Evolutionary conservation across 1,140 invertebrate species (phyloP).

Genomic region (Lepidostoma basale): DNA sequence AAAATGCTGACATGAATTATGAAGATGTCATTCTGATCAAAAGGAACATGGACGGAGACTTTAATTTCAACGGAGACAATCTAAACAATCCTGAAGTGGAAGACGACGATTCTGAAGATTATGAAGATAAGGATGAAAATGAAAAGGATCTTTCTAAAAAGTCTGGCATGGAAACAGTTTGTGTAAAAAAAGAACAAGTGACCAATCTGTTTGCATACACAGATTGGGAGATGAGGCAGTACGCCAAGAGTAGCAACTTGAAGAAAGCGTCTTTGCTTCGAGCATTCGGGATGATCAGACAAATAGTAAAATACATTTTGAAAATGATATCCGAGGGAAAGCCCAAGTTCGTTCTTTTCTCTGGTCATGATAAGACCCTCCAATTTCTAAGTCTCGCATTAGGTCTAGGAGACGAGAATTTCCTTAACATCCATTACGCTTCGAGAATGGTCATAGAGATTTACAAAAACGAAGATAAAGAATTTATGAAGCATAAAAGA

Average conservation of each 20-base stretch:
- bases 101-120: conserved; percentile 56
- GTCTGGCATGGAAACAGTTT: conserved; percentile 59
- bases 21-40: conserved; percentile 60
- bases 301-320: conserved; percentile 79
- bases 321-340: conserved; percentile 77
- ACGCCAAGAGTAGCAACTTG: conserved; percentile 68
- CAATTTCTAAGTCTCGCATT: conserved; percentile 81
- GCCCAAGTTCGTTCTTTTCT: conserved; percentile 84
- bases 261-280: conserved; percentile 71
- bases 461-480: conserved; percentile 64
- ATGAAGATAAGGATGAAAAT: conserved; percentile 53
- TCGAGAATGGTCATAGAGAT: conserved; percentile 86
- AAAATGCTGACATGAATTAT: conserved; percentile 57
- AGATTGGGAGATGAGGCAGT: conserved; percentile 74
- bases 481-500: conserved; percentile 61
- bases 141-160: conserved; percentile 39
- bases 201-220: conserved; percentile 75
- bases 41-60: conserved; percentile 60
- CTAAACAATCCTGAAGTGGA: conserved; percentile 56
- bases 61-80: conserved; percentile 52
- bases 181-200: conserved; percentile 72
- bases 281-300: conserved; percentile 77
- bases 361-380: conserved; percentile 89
- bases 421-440: conserved; percentile 73
- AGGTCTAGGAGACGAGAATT: conserved; percentile 66